These are phyloP conservation scores for Propithecus coquereli DNA, from an alignment of 2,113 vertebrate genomes.

Conservation along the genomic window DNA sequence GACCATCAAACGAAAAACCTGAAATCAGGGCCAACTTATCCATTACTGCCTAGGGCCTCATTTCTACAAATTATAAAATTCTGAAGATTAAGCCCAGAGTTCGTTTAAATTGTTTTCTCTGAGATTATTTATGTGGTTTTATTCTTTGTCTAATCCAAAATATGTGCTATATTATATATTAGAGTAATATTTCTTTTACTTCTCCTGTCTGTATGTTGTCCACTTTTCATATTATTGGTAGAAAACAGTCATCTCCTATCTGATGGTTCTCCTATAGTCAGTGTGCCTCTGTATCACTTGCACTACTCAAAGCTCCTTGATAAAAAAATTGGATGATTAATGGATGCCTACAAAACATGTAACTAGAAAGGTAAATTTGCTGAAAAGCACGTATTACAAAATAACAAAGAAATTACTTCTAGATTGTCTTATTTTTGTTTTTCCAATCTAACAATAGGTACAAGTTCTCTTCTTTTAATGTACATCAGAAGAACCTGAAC, in stretches of 20 bases:
- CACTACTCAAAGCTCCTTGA: neutral
- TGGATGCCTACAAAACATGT: neutral
- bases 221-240: slow-evolving; percentile 1
- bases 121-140: slow-evolving; percentile 28
- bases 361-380: neutral
- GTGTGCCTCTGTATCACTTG: neutral
- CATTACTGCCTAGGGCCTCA: neutral
- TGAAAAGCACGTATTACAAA: slow-evolving; percentile 7
- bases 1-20: neutral
- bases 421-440: neutral
- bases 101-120: neutral
- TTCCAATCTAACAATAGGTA: neutral
- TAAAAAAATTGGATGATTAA: neutral
- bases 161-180: neutral
- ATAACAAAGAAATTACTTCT: neutral
- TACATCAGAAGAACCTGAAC: neutral
- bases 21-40: neutral
- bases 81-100: neutral
- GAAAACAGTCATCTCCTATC: neutral
- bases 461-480: neutral
- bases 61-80: neutral
- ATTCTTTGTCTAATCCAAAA: neutral
- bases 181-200: neutral
- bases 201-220: neutral
- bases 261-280: neutral